These are phyloP conservation scores for Rhombomys opimus DNA, from an alignment of 2,113 vertebrate species.

Conservation along the genomic window DNA sequence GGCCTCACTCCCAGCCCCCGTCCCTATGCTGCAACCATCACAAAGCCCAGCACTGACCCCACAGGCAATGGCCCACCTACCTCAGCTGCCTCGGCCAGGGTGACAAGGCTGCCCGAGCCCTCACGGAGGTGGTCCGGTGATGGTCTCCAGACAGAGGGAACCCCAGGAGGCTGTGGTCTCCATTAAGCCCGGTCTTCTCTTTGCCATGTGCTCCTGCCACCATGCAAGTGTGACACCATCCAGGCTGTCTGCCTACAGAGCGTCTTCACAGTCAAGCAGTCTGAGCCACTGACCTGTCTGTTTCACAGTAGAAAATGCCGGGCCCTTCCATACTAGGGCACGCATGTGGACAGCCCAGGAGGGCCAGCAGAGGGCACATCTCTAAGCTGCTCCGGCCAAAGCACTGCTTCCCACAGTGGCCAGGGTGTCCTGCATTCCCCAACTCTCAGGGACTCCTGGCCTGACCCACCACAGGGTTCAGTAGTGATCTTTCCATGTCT, in stretches of 20 bases:
- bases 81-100: neutral
- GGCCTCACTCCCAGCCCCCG: neutral
- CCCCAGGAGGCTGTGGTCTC: no score
- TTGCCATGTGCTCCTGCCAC: neutral
- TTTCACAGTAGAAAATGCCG: neutral
- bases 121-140: neutral
- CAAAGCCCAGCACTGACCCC: neutral
- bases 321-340: neutral
- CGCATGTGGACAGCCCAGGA: no score
- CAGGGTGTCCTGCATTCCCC: neutral
- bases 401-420: neutral
- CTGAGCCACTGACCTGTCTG: neutral
- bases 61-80: neutral
- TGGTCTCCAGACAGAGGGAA: neutral
- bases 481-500: neutral
- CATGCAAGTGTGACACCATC: neutral
- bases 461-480: neutral
- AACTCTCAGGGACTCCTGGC: neutral
- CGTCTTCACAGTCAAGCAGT: neutral
- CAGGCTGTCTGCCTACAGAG: no score
- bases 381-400: neutral
- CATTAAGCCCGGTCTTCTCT: neutral
- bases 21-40: neutral
- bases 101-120: no score
- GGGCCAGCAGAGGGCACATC: neutral